Conservation (phyloP, 2,113 vertebrate species). For the Numida meleagris region DNA sequence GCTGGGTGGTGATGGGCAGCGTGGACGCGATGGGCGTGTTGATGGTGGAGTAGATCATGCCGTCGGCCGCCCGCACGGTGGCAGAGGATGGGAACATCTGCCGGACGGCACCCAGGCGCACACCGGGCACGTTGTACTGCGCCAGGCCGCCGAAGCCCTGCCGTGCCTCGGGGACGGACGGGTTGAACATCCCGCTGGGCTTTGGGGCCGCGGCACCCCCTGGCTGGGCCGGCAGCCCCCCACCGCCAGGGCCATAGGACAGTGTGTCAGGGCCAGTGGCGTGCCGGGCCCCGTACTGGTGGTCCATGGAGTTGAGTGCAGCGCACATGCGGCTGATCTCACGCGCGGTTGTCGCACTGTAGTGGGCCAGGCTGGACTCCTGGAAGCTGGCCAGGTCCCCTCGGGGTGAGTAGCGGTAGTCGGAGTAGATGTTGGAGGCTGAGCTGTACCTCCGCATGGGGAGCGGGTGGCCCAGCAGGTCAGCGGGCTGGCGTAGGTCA, state of each 20-base stretch:
- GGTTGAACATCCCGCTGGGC: conserved; percentile 86
- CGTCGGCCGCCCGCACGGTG: conserved; percentile 90
- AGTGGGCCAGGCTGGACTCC: conserved; percentile 94
- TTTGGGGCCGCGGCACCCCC: conserved; percentile 84
- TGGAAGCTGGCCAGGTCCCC: conserved; percentile 84
- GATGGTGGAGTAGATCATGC: conserved; percentile 99
- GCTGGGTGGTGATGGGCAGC: conserved; percentile 98
- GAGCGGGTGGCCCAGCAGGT: conserved; percentile 83
- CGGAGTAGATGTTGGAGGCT: conserved; percentile 94
- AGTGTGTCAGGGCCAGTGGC: conserved; percentile 83
- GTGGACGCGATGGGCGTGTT: conserved; percentile 98
- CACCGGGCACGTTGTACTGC: conserved; percentile 77
- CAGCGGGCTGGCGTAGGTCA: conserved; percentile 90
- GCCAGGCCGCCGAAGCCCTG: conserved; percentile 84
- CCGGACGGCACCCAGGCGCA: conserved; percentile 85
- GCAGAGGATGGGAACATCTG: conserved; percentile 89
- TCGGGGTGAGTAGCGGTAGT: conserved; percentile 84
- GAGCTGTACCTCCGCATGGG: conserved; percentile 95
- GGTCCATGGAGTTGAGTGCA: conserved; percentile 95
- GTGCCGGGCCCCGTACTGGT: conserved; percentile 90
- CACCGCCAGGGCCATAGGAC: conserved; percentile 80
- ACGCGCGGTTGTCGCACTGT: conserved; percentile 94
- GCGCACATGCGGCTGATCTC: conserved; percentile 99
- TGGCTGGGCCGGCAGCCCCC: conserved; percentile 73
- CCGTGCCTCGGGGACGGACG: conserved; percentile 82